Base-by-base conservation (phyloP, 2,797 vertebrate species). In the Staurois parvus region DNA sequence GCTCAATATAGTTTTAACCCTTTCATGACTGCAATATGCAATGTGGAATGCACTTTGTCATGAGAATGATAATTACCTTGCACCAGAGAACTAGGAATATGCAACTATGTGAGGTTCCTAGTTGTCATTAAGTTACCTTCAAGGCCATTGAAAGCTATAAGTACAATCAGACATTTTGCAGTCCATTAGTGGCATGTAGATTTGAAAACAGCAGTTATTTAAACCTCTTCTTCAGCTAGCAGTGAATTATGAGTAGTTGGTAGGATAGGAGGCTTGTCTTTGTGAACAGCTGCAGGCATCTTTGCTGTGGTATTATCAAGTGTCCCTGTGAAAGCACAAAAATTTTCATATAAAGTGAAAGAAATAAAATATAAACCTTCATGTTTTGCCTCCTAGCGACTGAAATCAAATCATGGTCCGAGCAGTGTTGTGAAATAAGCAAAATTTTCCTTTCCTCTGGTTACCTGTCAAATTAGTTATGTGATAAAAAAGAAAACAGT, bases 201-300 rank as follows among this genome's bases (percentile, higher is more conserved):
- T 83, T 87, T 76, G 89, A 91, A 91, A 91, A 90, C 90, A 90
- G 90, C 88, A 91, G 88, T 88, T 91, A 91, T 89, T 91, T 92
- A 93, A 92, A 91, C 92, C 89, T 88, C 89, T 90, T 91, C 90
- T 89, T 90, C 88, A 86, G 90, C 91, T 90, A 90, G 91, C 88
- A 90, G 89, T 91, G 91, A 92, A 85, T 89, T 91, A 91, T 90
- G 90, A 88, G 90, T 74, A 89, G 77, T 83, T 87, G 89, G 81
- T 73, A 68, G 7, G 88, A 56, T 80, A 88, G 88, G 88, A 83
- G 84, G 62, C 87, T 89, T 77, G 85, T 83, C 84, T 19, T 74
- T 79, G 89, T 62, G 81, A 56, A 67, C 0, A 69, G 91, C 91
- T 90, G 32, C 75, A 70, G 87, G 89, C 89, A 78, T 6, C 1